phyloP scores from a whole-genome alignment of 2,797 vertebrate genomes.

The Phyllotis vaccarum region DNA sequence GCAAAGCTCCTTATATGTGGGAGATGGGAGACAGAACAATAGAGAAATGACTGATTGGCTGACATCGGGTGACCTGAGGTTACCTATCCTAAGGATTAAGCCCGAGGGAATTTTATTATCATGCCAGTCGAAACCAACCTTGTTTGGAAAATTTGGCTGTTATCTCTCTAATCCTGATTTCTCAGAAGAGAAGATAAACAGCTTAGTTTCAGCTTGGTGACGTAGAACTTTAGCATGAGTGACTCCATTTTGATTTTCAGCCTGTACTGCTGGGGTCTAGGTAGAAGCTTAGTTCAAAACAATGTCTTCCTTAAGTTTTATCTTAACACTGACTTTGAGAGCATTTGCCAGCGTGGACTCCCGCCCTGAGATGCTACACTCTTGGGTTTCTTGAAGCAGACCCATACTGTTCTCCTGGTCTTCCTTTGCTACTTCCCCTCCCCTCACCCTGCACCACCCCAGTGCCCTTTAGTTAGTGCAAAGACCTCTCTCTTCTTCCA shows the following conservation, averaged over 20 bases:
- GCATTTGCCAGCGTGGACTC: accelerated
- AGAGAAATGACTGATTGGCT: background rate
- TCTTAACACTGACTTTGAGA: background rate
- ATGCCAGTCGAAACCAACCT: slow-evolving; percentile 19
- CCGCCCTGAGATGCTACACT: background rate
- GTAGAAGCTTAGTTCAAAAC: slow-evolving; percentile 4
- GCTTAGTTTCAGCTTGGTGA: slow-evolving; percentile 48
- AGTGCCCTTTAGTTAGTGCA: background rate
- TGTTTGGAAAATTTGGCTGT: slow-evolving; percentile 19
- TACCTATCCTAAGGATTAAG: background rate
- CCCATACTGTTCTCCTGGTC: background rate
- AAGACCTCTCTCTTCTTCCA: background rate
- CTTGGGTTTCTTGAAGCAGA: background rate
- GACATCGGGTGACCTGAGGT: background rate
- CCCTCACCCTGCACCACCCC: background rate
- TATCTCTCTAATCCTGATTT: slow-evolving; percentile 50
- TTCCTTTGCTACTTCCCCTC: background rate
- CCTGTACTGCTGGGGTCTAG: background rate
- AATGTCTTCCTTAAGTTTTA: background rate
- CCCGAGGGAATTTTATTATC: background rate
- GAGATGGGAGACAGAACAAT: background rate
- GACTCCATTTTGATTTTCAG: slow-evolving; percentile 28
- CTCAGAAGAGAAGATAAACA: slow-evolving; percentile 28
- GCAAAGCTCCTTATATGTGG: background rate
- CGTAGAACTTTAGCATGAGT: background rate